Evolutionary conservation across 92 coral and sea anemone species (phyloP), one percentile per base, ranked within the genome.

Genomic region (Umimayanthus kanabou): DNA sequence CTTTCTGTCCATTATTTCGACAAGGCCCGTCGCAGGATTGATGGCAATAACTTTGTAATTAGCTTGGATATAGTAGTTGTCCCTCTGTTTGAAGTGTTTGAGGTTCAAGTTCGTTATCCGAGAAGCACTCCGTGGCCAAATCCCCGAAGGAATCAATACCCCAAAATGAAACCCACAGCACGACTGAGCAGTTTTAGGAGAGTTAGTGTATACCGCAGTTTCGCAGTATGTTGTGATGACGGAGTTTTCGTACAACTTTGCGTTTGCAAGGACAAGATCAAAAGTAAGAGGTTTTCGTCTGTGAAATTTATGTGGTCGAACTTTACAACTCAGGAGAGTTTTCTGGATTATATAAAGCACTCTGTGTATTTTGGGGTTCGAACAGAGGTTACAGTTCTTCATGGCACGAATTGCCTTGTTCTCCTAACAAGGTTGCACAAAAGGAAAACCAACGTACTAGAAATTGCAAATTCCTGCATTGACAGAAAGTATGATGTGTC

Each of bases 161-260:
- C 86, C 39, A 67, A 82, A 82, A 82, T 82, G 86, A 82, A 82
- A 69, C 77, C 77, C 3, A 67, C 90, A 43, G 93, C 91, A 15
- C 55, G 80, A 47, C 57, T 93, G 72, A 88, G 88, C 9, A 92
- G 91, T 58, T 67, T 67, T 20, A 86, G 98, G 28, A 87, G 98
- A 82, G 93, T 95, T 8, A 96, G 98, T 77, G 94, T 96, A 49
- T 96, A 94, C 82, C 90, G 95, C 23, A 89, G 92, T 39, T 96
- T 88, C 86, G 93, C 90, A 45, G 85, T 79, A 74, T 96, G 98
- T 45, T 91, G 92, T n/a, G 98, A 96, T 83, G 78, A 88, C 26
- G 76, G 89, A 20, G 98, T 96, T 23, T 79, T 85, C 40, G 69
- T 95, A 43, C 93, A 96, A 20, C 76, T 88, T 4, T 96, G 98